Evolutionary conservation across 2,113 vertebrate species (phyloP), one percentile per base, ranked within the genome.

Genomic region (Pteronura brasiliensis): DNA sequence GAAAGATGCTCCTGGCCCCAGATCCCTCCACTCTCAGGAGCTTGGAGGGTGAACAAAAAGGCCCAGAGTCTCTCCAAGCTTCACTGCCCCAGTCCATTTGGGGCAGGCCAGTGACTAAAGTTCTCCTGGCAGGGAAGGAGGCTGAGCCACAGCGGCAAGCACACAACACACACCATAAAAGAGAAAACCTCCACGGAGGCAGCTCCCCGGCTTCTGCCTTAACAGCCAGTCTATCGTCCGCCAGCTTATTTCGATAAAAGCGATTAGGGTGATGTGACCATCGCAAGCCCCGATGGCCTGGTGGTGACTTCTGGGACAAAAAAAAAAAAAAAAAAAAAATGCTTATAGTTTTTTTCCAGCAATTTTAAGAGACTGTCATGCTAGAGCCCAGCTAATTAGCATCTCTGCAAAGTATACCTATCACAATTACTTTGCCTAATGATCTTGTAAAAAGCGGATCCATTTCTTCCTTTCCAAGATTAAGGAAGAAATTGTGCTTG

Each of bases 301-400:
- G 12, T 42, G 5, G 29, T 29, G 55, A 31, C 25, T 84, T 88
- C 39, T 42, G 18, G 44, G 20, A 10, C 8, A 87, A 83, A 92
- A 86, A 12, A 47, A 49, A 49, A 49, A 42, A 90, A 86, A 92
- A 87, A 92, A 87, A 92, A 87, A 92, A 87, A 83, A 72, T 6
- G 3, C 13, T 93, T 34, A 42, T n/a, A 44, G 1, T 42, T 76
- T 49, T 76, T 80, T 86, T 13, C 84, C 14, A 39, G 21, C 6
- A 79, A 63, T 59, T 88, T 84, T 76, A 17, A 76, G 57, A 57
- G 2, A 36, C 0, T 12, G 39, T n/a, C 18, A 65, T 49, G 27
- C 23, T 61, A 36, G 9, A 74, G 25, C 61, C 0, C 6, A 31
- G 21, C 21, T 86, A 63, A 47, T 39, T 25, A 49, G 47, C 4